Conservation (phyloP, 2,888 invertebrate species). For the Caenorhabditis imperialis region DNA sequence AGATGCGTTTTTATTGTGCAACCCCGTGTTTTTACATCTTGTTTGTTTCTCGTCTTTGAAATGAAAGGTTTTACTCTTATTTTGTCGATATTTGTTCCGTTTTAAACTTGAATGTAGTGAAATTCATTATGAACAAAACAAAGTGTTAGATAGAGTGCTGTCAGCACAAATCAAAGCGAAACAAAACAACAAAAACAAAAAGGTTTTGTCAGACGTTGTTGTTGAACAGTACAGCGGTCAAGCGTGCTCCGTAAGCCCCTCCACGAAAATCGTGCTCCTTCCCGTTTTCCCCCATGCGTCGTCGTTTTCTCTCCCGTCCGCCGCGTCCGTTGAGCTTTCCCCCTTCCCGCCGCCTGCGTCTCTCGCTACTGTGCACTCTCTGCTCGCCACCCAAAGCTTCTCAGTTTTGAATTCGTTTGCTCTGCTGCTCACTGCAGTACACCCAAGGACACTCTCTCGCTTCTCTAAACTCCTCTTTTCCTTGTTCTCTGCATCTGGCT, state of each 20-base stretch:
- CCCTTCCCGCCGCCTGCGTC: constrained; percentile 18
- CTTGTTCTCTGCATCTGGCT: constrained; percentile 44
- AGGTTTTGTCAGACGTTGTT: too few species aligned
- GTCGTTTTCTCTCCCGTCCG: constrained; percentile 32
- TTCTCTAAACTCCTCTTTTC: constrained; percentile 16
- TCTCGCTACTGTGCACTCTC: not conserved
- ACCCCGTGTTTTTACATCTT: not conserved
- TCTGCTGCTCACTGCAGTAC: constrained; percentile 45
- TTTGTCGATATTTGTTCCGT: too few species aligned
- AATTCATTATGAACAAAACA: too few species aligned
- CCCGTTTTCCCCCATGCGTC: constrained; percentile 29
- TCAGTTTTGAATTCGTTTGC: constrained; percentile 53
- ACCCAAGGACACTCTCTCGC: constrained; percentile 39
- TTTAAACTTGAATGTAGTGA: too few species aligned
- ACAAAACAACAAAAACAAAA: too few species aligned
- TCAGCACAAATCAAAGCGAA: too few species aligned
- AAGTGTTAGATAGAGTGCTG: too few species aligned
- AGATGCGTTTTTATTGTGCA: constrained; percentile 6
- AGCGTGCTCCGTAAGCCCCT: constrained; percentile 23
- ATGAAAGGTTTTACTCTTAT: too few species aligned
- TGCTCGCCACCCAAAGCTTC: constrained; percentile 29
- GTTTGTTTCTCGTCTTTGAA: not conserved
- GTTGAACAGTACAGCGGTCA: not conserved
- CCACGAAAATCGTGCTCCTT: constrained; percentile 35
- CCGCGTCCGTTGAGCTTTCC: constrained; percentile 32